Evolutionary conservation across 2,797 vertebrate species (phyloP).

Genomic region (Taenioides sp.): DNA sequence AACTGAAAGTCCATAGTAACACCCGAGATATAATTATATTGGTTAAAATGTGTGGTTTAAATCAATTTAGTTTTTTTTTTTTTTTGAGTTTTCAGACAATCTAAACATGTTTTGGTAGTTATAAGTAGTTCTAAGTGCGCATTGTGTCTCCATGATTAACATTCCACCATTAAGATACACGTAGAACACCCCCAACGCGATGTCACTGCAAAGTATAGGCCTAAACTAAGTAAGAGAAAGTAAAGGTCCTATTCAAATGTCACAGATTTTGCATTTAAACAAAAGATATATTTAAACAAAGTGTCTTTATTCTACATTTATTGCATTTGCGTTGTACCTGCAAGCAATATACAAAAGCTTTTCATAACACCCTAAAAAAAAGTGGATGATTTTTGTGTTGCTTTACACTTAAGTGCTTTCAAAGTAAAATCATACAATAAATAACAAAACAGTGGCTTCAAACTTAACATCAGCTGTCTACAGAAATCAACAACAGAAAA

Average conservation of each 20-base stretch:
- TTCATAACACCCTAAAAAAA: slow-evolving; percentile 27
- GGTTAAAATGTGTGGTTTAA: too few relatives aligned
- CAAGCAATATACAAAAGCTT: slow-evolving; percentile 52
- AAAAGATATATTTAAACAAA: slow-evolving; percentile 17
- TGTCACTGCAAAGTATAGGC: too few relatives aligned
- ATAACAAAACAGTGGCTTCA: slow-evolving; percentile 15
- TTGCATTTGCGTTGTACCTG: slow-evolving; percentile 62
- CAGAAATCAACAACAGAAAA: slow-evolving; percentile 4
- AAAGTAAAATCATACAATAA: slow-evolving; percentile 20
- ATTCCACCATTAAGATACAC: too few relatives aligned
- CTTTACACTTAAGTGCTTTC: slow-evolving; percentile 42
- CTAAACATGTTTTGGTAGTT: too few relatives aligned
- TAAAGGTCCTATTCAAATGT: not conserved
- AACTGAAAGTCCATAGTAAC: not conserved
- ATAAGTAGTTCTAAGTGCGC: too few relatives aligned
- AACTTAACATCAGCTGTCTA: slow-evolving; percentile 12
- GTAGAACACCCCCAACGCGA: too few relatives aligned
- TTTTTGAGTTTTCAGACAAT: too few relatives aligned
- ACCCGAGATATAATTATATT: too few relatives aligned
- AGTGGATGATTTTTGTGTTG: slow-evolving; percentile 11
- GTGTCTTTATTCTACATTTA: slow-evolving; percentile 21
- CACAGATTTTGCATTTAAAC: not conserved
- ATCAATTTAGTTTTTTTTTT: too few relatives aligned
- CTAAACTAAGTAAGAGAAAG: not conserved
- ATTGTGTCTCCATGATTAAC: too few relatives aligned